Evolutionary conservation across 1,140 invertebrate species (phyloP).

Genomic region (Calephelis nemesis): DNA sequence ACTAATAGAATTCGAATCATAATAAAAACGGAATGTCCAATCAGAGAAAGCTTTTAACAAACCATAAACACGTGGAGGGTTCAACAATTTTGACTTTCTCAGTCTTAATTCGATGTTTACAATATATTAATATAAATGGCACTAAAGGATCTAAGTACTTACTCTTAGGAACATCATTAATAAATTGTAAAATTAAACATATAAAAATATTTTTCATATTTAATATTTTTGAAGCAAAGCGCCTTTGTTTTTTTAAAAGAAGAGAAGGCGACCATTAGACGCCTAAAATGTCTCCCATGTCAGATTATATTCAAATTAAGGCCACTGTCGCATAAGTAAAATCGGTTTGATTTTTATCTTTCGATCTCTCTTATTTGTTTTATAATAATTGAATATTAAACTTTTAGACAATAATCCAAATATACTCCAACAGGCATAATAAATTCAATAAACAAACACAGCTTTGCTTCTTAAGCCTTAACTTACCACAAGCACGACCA

Average conservation of each 20-base stretch:
- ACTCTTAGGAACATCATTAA: constrained; percentile 64
- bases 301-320: neutral
- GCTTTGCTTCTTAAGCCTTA: constrained; percentile 14
- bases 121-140: constrained; percentile 58
- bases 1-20: constrained; percentile 8
- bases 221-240: constrained; percentile 42
- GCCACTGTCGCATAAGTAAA: neutral
- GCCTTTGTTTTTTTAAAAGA: constrained; percentile 46
- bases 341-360: neutral
- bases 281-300: constrained; percentile 19
- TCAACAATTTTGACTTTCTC: constrained; percentile 43
- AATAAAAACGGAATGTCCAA: constrained; percentile 12
- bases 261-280: constrained; percentile 24
- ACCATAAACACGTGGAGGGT: constrained; percentile 14
- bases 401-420: too few relatives aligned
- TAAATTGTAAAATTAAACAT: constrained; percentile 57
- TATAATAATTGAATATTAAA: too few relatives aligned
- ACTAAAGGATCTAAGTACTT: constrained; percentile 65
- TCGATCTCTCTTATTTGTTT: too few relatives aligned
- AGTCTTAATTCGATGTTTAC: constrained; percentile 70
- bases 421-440: neutral
- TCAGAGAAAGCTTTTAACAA: constrained; percentile 1
- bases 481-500: constrained; percentile 3
- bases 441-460: constrained; percentile 1
- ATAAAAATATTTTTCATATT: constrained; percentile 60